Base-by-base conservation (phyloP, 2,113 vertebrate species). In the Lampris megalopsis region DNA sequence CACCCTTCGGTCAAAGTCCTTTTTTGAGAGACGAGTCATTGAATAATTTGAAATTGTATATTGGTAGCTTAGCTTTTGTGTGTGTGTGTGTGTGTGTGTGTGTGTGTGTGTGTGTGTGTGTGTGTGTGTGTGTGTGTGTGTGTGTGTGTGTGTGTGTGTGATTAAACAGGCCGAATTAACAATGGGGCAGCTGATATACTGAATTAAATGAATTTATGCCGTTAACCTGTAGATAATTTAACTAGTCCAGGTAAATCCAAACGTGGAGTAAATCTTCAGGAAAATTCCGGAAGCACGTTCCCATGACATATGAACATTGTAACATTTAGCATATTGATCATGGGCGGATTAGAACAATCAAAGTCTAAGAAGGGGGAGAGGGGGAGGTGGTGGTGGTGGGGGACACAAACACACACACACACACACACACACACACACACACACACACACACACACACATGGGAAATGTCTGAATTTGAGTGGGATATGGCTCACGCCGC, bases 401-500 rank as follows among this genome's bases (percentile, higher is more conserved):
- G n/a, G n/a, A n/a, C n/a, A n/a, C n/a, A n/a, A n/a, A n/a, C n/a
- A n/a, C 24, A 24, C 24, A 24, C 24, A 24, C 24, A 24, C 24
- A 24, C 24, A 24, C 24, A 24, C 24, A 24, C 24, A 24, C 24
- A 24, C 24, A 24, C 24, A 24, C 24, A 24, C 24, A 24, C 24
- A 24, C 24, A 24, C 24, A 24, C 24, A 24, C 24, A 24, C 24
- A 24, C 24, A 24, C 24, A 24, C 24, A 42, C 1, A 24, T 58
- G 70, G 60, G 45, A 68, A 62, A 45, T 73, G 75, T 63, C 45
- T 81, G 82, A 85, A 86, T 82, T 81, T 66, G 79, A 63, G 82
- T 79, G 83, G 49, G 68, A 89, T 85, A 91, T 89, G 86, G 80
- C 86, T 63, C 38, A 50, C 9, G 36, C 49, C 69, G 45, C 61